phyloP scores from a whole-genome alignment of 2,113 vertebrate species.

The Labeo rohita region DNA sequence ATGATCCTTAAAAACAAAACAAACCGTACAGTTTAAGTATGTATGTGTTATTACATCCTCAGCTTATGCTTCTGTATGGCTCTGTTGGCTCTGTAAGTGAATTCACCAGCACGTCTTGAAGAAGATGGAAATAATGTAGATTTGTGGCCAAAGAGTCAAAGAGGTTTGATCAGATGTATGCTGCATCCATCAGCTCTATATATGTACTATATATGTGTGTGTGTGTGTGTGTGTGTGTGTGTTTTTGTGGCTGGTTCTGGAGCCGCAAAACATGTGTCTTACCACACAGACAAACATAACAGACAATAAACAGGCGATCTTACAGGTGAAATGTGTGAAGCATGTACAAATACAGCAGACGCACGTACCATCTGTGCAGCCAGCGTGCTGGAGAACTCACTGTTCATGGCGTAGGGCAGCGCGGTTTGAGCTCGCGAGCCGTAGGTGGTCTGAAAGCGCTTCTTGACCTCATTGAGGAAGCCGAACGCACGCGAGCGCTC shows the following conservation, averaged over 20 bases:
- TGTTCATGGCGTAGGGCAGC: conserved; percentile 98
- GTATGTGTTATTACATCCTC: too few species aligned
- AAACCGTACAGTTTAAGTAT: too few species aligned
- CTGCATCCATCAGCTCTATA: too few species aligned
- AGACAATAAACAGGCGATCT: neutral
- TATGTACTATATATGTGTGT: too few species aligned
- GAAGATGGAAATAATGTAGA: too few species aligned
- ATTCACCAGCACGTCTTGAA: too few species aligned
- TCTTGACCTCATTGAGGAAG: conserved; percentile 95
- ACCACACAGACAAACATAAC: neutral
- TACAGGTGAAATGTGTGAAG: neutral
- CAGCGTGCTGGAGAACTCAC: conserved; percentile 94
- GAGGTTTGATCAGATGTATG: too few species aligned
- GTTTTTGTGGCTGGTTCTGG: neutral
- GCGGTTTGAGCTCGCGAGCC: conserved; percentile 95
- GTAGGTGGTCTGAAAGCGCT: conserved; percentile 96
- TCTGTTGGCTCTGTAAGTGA: neutral
- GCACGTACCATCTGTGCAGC: conserved; percentile 91
- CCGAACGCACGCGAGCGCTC: conserved; percentile 94
- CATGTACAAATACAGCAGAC: neutral
- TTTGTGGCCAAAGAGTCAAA: too few species aligned
- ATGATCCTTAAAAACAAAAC: too few species aligned
- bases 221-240: neutral
- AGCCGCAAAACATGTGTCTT: neutral
- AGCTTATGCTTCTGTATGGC: too few species aligned